These are phyloP conservation scores for Danio tinwini DNA, from an alignment of 2,797 vertebrate genomes.

Conservation along the genomic window DNA sequence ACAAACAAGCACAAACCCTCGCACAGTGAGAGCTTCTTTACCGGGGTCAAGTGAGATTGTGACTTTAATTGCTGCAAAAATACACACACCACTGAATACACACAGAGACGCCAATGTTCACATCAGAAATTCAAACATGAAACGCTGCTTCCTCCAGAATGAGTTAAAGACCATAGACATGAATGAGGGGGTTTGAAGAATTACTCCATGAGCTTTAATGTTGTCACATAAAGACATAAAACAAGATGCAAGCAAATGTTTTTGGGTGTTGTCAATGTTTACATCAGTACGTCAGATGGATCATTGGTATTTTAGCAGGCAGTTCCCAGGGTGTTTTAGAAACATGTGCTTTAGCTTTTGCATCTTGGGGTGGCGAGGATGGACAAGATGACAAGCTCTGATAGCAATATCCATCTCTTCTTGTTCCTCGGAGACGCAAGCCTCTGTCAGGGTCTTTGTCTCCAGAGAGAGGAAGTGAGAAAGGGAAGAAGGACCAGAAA, in stretches of 20 bases:
- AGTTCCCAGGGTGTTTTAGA: conserved; percentile 11
- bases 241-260: conserved; percentile 5
- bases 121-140: conserved; percentile 43
- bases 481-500: conserved; percentile 48
- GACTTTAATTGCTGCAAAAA: conserved; percentile 51
- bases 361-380: conserved; percentile 37
- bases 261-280: conserved; percentile 18
- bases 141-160: conserved; percentile 37
- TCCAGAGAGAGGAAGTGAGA: conserved; percentile 51
- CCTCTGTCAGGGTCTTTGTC: conserved; percentile 46
- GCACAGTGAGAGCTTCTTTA: conserved; percentile 45
- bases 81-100: conserved; percentile 46
- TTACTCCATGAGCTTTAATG: background rate
- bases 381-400: conserved; percentile 62
- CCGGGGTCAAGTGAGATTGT: conserved; percentile 52
- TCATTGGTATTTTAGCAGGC: background rate
- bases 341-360: conserved; percentile 34
- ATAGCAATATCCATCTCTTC: conserved; percentile 54
- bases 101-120: conserved; percentile 12
- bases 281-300: conserved; percentile 6
- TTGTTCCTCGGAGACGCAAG: conserved; percentile 20
- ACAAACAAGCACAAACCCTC: conserved; percentile 54
- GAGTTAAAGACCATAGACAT: conserved; percentile 16
- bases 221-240: conserved; percentile 4
- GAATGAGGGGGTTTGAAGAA: background rate